Percentiles rank a stretch among this genome's conserved stretches.
Evolutionary conservation across 2,113 vertebrate species (phyloP).

Genomic region (Pelecanoides urinatrix): DNA sequence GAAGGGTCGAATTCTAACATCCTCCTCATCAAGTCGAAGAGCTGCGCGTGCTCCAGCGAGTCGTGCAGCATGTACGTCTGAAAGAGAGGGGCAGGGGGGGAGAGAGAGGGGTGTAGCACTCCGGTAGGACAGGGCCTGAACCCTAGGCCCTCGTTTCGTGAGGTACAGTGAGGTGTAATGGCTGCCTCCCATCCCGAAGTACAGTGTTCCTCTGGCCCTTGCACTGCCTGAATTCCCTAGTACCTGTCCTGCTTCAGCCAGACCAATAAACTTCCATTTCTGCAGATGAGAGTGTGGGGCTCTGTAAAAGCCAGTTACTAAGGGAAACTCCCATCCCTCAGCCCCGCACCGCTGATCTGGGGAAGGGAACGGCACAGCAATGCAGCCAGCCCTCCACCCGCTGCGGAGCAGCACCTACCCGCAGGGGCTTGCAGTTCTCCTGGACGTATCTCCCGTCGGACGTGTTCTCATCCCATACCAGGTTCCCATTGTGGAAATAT

Average conservation of each 20-base stretch:
- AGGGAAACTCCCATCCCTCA: not conserved
- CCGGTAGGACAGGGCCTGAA: too few relatives aligned
- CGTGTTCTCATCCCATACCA: slow-evolving; percentile 91
- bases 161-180: rapidly evolving
- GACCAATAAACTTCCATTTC: not conserved
- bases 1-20: slow-evolving; percentile 92
- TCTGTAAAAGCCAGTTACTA: rapidly evolving
- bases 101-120: too few relatives aligned
- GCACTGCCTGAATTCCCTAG: not conserved
- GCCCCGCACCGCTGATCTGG: rapidly evolving
- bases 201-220: not conserved
- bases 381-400: not conserved
- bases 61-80: slow-evolving; percentile 91
- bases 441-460: slow-evolving; percentile 90
- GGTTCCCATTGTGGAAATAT: slow-evolving; percentile 85
- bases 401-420: slow-evolving; percentile 68
- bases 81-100: not conserved
- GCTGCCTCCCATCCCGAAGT: not conserved
- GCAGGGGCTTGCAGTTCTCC: slow-evolving; percentile 93
- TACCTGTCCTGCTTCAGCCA: not conserved
- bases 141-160: not conserved
- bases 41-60: slow-evolving; percentile 81
- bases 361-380: not conserved
- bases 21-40: slow-evolving; percentile 91
- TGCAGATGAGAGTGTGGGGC: rapidly evolving